Percentiles rank a stretch among this genome's conserved stretches.
Evolutionary conservation across 2,888 invertebrate species (phyloP).

Genomic region (Cyrtodaria siliqua): DNA sequence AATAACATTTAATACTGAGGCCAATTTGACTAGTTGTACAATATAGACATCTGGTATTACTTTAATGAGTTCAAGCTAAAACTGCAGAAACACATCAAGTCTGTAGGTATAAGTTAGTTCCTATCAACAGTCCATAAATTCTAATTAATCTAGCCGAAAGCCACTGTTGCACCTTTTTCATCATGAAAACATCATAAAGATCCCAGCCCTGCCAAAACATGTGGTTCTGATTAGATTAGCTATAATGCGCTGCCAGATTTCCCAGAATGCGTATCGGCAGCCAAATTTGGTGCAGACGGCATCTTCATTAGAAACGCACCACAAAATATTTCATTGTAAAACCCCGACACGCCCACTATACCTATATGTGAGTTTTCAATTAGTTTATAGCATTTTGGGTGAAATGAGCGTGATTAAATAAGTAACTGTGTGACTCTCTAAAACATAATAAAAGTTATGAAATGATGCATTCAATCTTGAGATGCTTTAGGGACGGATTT

Average conservation of each 20-base stretch:
- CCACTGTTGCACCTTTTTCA: slow-evolving; percentile 27
- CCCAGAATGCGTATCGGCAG: slow-evolving; percentile 4
- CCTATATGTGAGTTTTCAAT: slow-evolving; percentile 17
- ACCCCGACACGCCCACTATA: slow-evolving; percentile 31
- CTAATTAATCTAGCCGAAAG: slow-evolving; percentile 41
- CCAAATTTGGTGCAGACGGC: slow-evolving; percentile 17
- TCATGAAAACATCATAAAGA: slow-evolving; percentile 32
- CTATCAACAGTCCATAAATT: slow-evolving; percentile 34
- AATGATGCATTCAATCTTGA: too few species aligned
- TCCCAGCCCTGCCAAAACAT: slow-evolving; percentile 14
- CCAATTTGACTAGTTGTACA: too few species aligned
- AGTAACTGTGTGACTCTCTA: too few species aligned
- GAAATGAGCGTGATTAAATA: too few species aligned
- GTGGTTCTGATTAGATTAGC: slow-evolving; percentile 27
- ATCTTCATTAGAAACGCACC: slow-evolving; percentile 9
- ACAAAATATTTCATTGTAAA: slow-evolving; percentile 22
- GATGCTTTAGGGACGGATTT: too few species aligned
- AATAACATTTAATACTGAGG: too few species aligned
- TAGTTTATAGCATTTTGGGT: too few species aligned
- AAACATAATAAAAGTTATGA: too few species aligned
- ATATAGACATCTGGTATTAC: too few species aligned
- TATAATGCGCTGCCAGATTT: background rate
- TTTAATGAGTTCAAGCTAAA: too few species aligned
- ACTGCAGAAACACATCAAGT: too few species aligned
- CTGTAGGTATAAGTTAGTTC: too few species aligned